These are phyloP conservation scores for Brachyhypopomus gauderio DNA, from an alignment of 2,113 vertebrate genomes.

Conservation along the genomic window DNA sequence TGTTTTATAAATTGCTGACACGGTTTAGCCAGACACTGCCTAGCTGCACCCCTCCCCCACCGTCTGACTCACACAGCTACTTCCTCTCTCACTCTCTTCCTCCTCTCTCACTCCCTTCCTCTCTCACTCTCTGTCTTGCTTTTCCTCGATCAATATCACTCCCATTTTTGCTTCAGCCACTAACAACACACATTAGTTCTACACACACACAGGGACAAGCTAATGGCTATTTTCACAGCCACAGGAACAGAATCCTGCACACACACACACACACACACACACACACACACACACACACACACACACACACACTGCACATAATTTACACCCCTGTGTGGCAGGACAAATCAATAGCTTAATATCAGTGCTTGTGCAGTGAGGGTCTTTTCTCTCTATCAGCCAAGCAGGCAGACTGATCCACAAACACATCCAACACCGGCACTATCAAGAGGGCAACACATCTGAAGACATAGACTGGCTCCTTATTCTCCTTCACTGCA, in stretches of 20 bases:
- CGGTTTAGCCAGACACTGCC: too few species aligned
- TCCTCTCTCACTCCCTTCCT: too few species aligned
- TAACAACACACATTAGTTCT: slow-evolving; percentile 17
- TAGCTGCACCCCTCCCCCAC: too few species aligned
- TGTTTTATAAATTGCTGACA: background rate
- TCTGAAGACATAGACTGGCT: too few species aligned
- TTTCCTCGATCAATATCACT: slow-evolving; percentile 16
- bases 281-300: slow-evolving; percentile 25
- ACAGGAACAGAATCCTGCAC: slow-evolving; percentile 26
- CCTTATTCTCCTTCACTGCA: too few species aligned
- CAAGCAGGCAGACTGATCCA: slow-evolving; percentile 30
- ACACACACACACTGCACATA: slow-evolving; percentile 54
- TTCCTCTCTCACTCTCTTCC: too few species aligned
- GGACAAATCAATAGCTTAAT: slow-evolving; percentile 62
- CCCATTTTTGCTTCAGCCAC: background rate
- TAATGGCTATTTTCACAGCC: slow-evolving; percentile 35
- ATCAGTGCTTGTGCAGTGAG: slow-evolving; percentile 58
- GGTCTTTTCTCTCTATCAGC: slow-evolving; percentile 42
- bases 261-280: slow-evolving; percentile 18
- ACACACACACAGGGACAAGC: slow-evolving; percentile 25
- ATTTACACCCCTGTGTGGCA: slow-evolving; percentile 53
- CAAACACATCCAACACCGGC: background rate
- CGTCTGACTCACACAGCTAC: too few species aligned
- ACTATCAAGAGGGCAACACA: background rate
- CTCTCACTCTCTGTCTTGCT: background rate